Conservation (phyloP, 2,888 invertebrate species). For the Napeogenes inachia region DNA sequence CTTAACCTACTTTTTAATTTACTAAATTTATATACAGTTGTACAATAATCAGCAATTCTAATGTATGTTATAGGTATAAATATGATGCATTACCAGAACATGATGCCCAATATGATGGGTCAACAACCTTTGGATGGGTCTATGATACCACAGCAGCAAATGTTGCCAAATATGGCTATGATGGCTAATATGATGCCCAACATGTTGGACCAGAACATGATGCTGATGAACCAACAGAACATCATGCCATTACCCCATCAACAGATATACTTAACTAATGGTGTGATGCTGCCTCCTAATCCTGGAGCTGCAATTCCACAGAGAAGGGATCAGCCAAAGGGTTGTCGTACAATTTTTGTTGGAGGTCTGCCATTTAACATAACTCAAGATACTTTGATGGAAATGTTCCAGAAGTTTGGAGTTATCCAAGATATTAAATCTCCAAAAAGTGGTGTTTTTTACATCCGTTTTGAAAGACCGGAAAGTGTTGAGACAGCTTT, state of each 20-base stretch:
- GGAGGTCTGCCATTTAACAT: conserved; percentile 93
- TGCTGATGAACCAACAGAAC: conserved; percentile 53
- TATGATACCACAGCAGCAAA: conserved; percentile 46
- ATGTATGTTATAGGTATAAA: conserved; percentile 31
- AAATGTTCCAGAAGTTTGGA: conserved; percentile 89
- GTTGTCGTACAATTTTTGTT: conserved; percentile 94
- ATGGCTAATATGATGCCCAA: conserved; percentile 55
- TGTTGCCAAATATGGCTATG: conserved; percentile 66
- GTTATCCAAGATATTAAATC: conserved; percentile 74
- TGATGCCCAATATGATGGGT: conserved; percentile 26
- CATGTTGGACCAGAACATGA: conserved; percentile 79
- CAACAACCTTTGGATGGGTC: conserved; percentile 31
- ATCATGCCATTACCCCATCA: conserved; percentile 39
- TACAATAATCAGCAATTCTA: not conserved
- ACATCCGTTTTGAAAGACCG: conserved; percentile 89
- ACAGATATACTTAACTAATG: conserved; percentile 79
- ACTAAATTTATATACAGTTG: too few relatives aligned
- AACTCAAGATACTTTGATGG: conserved; percentile 87
- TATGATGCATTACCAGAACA: conserved; percentile 39
- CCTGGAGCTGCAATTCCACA: conserved; percentile 88
- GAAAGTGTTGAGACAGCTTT: conserved; percentile 90
- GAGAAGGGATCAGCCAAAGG: conserved; percentile 89
- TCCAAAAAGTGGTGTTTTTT: conserved; percentile 94
- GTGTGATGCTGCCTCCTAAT: conserved; percentile 90
- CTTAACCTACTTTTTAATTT: too few relatives aligned